phyloP scores from a whole-genome alignment of 2,113 vertebrate species.

The Elachura formosa region DNA sequence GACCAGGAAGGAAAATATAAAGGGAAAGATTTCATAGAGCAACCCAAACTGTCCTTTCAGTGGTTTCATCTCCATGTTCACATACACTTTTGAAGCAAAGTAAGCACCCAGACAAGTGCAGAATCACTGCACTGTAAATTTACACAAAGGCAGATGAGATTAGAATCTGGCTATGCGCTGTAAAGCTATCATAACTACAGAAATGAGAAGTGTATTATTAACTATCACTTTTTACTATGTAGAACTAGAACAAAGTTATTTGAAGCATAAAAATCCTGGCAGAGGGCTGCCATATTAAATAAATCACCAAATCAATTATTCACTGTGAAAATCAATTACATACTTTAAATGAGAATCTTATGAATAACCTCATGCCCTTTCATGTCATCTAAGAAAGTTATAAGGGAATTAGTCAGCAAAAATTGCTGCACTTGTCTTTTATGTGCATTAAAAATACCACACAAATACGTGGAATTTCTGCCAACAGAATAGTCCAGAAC shows the following conservation, averaged over 20 bases:
- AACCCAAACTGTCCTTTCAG: not conserved
- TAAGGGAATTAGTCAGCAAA: conserved; percentile 13
- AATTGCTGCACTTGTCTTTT: conserved; percentile 5
- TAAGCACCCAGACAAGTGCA: not conserved
- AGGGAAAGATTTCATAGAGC: not conserved
- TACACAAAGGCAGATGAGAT: not conserved
- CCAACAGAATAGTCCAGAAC: not conserved
- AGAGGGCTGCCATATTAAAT: conserved; percentile 44
- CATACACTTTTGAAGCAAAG: not conserved
- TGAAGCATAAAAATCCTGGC: conserved; percentile 48
- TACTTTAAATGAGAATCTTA: conserved; percentile 55
- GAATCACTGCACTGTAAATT: not conserved
- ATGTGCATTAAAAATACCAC: not conserved
- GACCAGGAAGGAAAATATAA: not conserved
- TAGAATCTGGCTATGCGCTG: not conserved
- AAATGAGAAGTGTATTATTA: conserved; percentile 18
- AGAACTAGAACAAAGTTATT: conserved; percentile 39
- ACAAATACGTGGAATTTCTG: not conserved
- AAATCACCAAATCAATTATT: conserved; percentile 65
- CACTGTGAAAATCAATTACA: conserved; percentile 62
- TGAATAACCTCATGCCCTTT: conserved; percentile 54
- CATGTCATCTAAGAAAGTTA: conserved; percentile 44
- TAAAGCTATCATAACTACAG: not conserved
- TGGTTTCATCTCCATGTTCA: not conserved
- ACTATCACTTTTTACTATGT: conserved; percentile 36